Evolutionary conservation across 2,797 vertebrate genomes (phyloP), one percentile per base, ranked within the genome.

Genomic region (Sebastes matsubarae): DNA sequence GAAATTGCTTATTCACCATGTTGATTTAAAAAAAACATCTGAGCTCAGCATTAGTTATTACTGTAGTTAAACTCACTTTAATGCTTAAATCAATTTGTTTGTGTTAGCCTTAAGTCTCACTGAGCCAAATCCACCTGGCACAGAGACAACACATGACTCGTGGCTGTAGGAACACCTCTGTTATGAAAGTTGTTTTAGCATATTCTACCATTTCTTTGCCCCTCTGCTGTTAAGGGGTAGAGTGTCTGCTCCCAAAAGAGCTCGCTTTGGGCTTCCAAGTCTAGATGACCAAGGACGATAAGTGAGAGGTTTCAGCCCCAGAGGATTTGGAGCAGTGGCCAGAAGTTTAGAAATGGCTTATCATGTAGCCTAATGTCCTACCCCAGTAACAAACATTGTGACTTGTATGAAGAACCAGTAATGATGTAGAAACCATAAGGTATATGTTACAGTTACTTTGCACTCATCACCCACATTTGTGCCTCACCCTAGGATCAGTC

Each of bases 401-500:
- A 52, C 55, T 58, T 27, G 16, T 29, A 27, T 16, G 6, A 6
- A 27, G 24, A 58, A 25, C 14, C 57, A 59, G 24, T 14, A 24
- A 14, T 27, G 22, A 58, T 52, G 18, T 52, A 52, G 20, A 46
- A 18, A 8, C 42, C 55, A 14, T 25, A 13, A 24, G 22, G 11
- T 24, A 24, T 24, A 24, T n/a, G 50, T 24, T 58, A 58, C 55
- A 58, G 24, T 58, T 25, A 27, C 10, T 55, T 55, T 22, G 0
- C 11, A 46, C 7, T 16, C 20, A 30, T 55, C 10, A 22, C 3
- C 34, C 18, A 57, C 5, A 57, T 24, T 55, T 55, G 18, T 18
- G 9, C 30, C 10, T 60, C 24, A 92, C 94, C 92, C 94, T 90
- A 52, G 91, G 90, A 78, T 98, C 97, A 80, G 95, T 82, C n/a